Evolutionary conservation across 2,113 vertebrate species (phyloP).

Genomic region (Pelecanoides urinatrix): DNA sequence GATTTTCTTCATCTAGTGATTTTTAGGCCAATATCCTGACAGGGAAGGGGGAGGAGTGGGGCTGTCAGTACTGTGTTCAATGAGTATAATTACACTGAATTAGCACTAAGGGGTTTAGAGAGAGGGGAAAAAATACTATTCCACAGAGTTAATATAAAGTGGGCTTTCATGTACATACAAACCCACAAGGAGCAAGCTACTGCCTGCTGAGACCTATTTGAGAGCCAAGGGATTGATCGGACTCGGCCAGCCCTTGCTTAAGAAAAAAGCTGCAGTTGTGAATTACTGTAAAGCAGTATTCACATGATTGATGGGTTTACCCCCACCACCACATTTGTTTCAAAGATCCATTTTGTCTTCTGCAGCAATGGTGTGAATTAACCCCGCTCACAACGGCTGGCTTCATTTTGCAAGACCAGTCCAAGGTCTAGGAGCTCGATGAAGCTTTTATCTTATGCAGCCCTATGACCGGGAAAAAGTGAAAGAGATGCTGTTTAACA

Average conservation of each 20-base stretch:
- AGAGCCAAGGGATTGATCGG: conserved; percentile 51
- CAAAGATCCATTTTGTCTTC: conserved; percentile 54
- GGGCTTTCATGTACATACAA: conserved; percentile 64
- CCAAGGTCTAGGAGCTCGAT: background rate
- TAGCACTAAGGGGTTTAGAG: conserved; percentile 48
- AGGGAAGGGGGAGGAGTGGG: conserved; percentile 24
- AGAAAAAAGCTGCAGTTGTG: conserved; percentile 51
- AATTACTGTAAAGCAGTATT: conserved; percentile 56
- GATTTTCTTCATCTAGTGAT: conserved; percentile 21
- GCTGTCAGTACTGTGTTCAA: conserved; percentile 55
- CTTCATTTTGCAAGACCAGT: background rate
- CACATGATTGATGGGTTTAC: conserved; percentile 64
- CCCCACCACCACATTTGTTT: conserved; percentile 46
- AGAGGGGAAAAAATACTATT: conserved; percentile 33
- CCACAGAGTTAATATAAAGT: conserved; percentile 61
- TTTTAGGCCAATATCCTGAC: conserved; percentile 53
- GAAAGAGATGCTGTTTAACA: background rate
- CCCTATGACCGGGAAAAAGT: background rate
- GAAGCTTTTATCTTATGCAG: background rate
- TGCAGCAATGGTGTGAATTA: conserved; percentile 13
- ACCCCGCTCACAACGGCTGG: conserved; percentile 11
- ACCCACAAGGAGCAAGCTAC: conserved; percentile 35
- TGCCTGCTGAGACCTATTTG: conserved; percentile 56
- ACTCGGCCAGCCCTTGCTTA: background rate
- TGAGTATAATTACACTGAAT: conserved; percentile 61